These are phyloP conservation scores for Clanis bilineata DNA, from an alignment of 2,888 invertebrate species.

Conservation along the genomic window DNA sequence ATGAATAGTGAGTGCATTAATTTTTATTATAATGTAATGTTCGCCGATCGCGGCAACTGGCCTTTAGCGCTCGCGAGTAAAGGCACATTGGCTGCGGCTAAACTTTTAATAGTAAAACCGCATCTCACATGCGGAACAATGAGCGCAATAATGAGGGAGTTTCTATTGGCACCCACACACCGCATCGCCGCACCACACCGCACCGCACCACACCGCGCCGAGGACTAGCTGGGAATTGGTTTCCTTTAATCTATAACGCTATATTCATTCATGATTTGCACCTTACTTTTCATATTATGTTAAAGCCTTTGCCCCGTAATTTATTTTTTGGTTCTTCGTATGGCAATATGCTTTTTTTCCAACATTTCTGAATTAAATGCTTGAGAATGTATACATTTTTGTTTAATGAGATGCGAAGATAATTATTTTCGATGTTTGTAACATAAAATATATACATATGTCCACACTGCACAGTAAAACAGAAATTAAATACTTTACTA, in stretches of 20 bases:
- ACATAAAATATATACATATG: too few species aligned
- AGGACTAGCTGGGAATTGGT: not conserved
- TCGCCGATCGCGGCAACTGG: not conserved
- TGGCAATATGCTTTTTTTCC: too few species aligned
- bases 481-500: not conserved
- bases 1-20: too few species aligned
- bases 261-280: not conserved
- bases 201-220: not conserved
- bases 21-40: too few species aligned
- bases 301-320: too few species aligned
- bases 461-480: too few species aligned
- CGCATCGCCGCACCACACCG: not conserved
- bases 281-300: too few species aligned
- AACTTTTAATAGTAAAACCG: slow-evolving; percentile 3
- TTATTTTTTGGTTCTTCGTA: too few species aligned
- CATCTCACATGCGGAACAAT: not conserved
- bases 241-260: not conserved
- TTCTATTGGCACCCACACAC: not conserved
- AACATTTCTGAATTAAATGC: too few species aligned
- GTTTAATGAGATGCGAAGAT: too few species aligned
- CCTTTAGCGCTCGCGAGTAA: not conserved
- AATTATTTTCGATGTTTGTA: too few species aligned
- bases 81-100: not conserved
- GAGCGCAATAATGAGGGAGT: not conserved
- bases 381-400: too few species aligned